Base-by-base conservation (phyloP, 2,797 vertebrate species). In the Dryobates pubescens region DNA sequence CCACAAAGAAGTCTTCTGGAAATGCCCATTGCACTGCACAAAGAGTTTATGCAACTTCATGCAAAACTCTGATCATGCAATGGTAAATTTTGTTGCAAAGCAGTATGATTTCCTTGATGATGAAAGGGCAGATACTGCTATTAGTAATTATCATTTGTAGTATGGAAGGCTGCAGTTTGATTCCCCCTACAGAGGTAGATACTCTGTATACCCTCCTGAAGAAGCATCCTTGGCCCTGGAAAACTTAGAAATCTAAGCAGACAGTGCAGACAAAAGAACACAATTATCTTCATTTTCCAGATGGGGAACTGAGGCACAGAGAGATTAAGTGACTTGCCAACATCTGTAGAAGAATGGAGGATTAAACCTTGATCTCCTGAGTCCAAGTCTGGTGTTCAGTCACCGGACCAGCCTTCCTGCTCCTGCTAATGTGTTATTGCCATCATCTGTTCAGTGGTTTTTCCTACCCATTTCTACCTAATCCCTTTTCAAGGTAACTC, bases 251-350 rank as follows among this genome's bases (percentile, higher is more conserved):
- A 95, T 95, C 92, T 93, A 88, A 96, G 94, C 68, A 95, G 74
- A 79, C 94, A 86, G 49, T 53, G 30, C 27, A 89, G 82, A 95
- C 92, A 96, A 95, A 95, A 89, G 87, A 91, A 59, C 64, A 62
- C 72, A 92, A 95, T 94, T 96, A 95, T 95, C 95, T 95, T 95
- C 89, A 41, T 88, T 88, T 79, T 96, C 84, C 96, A 96, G 94
- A 94, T 82, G 91, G 93, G 94, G 68, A 96, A 96, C 93, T 96
- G 96, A 96, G 95, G 92, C 94, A 95, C 95, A 94, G 87, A 71
- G 94, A 95, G 94, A 96, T 96, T 96, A 96, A 84, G 72, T 95
- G 92, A 96, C 92, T 96, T 96, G 96, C 96, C 95, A 95, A 95
- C 93, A 92, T 95, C 92, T 96, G 92, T 95, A 83, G 92, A 95